Base-by-base conservation (phyloP, 2,888 invertebrate species). In the Spilarctia lutea region DNA sequence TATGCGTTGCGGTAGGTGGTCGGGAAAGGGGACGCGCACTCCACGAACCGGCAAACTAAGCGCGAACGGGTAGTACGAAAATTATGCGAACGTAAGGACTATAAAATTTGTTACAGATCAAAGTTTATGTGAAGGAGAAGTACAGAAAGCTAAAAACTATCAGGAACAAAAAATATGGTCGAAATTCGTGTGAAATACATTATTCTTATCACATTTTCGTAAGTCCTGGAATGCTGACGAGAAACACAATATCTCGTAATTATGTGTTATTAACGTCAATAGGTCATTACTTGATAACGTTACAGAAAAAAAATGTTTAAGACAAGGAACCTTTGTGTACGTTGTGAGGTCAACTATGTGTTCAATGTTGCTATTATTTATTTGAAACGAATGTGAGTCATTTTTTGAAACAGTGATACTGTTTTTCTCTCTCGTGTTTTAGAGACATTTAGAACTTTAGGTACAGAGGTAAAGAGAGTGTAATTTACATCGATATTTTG, bases 321-420 rank as follows among this genome's bases (percentile, higher is more conserved):
- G 39, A 60, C 56, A 70, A 70, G 35, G n/a, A 69, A 69, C 48
- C 56, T 56, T 8, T 69, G 69, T 56, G 56, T 56, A 20, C 30
- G 24, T 24, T 24, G 33, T 52, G 52, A 68, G 52, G 27, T 60
- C 60, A 27, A 60, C 27, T 13, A 27, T 27, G 39, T n/a, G 56
- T 60, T 70, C 24, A 27, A 56, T 60, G 56, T 39, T n/a, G 16
- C 20, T 69, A 39, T 60, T 39, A 39, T n/a, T 60, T 35, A 27
- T 56, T 33, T 70, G 39, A 60, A 35, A 60, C 20, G 1, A 39
- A 60, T 18, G 35, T 60, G 10, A 39, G 27, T 69, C 39, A 39
- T 56, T 56, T n/a, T 13, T 56, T 35, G 13, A 35, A 3, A n/a
- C 24, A 35, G n/a, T 27, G 27, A 60, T 27, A 60, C 6, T 30